A percentile compares a stretch with the other conserved stretches of the same genome.
Evolutionary conservation across 1,140 invertebrate genomes (phyloP).

Genomic region (Lordiphosa collinella): DNA sequence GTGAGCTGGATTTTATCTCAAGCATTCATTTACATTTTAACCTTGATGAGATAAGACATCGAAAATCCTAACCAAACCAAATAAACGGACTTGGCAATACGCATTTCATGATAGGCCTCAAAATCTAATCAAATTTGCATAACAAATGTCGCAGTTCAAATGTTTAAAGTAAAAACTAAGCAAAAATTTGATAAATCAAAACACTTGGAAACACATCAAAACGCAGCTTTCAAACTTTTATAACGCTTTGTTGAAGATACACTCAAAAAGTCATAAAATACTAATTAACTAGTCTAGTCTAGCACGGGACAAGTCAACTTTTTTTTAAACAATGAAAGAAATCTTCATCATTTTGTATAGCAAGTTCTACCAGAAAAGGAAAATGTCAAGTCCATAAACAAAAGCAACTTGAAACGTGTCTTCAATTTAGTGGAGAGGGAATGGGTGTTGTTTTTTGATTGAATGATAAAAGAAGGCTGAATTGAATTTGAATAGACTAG

Average conservation of each 20-base stretch:
- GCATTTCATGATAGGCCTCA: constrained; percentile 18
- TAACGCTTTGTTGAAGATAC: constrained; percentile 28
- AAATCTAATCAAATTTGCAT: constrained; percentile 23
- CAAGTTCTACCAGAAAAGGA: constrained; percentile 55
- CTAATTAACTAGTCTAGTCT: constrained; percentile 59
- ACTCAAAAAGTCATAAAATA: constrained; percentile 31
- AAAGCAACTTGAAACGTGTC: constrained; percentile 18
- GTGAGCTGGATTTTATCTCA: neutral
- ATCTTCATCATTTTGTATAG: constrained; percentile 39
- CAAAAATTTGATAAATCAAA: neutral
- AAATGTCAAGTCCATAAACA: constrained; percentile 72
- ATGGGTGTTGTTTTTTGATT: neutral
- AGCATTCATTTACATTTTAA: constrained; percentile 1
- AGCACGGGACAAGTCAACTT: constrained; percentile 8
- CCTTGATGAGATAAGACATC: neutral
- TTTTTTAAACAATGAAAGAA: constrained; percentile 27
- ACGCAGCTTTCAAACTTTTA: no score
- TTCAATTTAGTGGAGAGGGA: neutral
- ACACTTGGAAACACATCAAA: neutral
- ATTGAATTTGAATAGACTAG: neutral
- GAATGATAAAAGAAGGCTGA: neutral
- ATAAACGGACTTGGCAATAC: neutral
- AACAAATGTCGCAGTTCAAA: constrained; percentile 27
- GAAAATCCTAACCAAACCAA: no score
- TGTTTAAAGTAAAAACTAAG: neutral